phyloP scores from a whole-genome alignment of 2,113 vertebrate species.

The Corapipo altera region DNA sequence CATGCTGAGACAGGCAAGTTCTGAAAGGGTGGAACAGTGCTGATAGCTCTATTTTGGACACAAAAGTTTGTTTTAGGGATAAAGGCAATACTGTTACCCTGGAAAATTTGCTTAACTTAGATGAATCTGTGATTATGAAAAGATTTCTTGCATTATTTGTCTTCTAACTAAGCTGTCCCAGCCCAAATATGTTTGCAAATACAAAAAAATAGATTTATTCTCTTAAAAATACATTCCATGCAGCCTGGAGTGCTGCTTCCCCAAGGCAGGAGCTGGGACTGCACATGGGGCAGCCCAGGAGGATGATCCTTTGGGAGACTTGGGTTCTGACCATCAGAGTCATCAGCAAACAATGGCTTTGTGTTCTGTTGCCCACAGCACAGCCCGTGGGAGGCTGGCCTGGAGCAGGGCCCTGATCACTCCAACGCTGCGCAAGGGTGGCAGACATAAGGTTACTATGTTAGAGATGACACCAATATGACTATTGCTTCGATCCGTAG shows the following conservation, averaged over 20 bases:
- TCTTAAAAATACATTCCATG: constrained; percentile 83
- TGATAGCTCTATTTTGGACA: not conserved
- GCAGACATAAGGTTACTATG: not conserved
- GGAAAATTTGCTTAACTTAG: constrained; percentile 33
- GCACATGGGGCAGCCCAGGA: not conserved
- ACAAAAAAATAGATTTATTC: constrained; percentile 82
- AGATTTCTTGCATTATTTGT: constrained; percentile 23
- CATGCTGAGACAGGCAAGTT: not conserved
- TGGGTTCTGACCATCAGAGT: not conserved
- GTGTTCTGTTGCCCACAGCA: not conserved
- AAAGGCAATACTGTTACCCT: constrained; percentile 25
- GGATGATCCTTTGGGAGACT: not conserved
- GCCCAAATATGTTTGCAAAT: constrained; percentile 74
- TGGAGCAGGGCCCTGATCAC: not conserved
- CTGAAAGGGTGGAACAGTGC: not conserved
- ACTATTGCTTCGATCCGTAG: constrained; percentile 2
- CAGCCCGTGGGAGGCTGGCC: not conserved
- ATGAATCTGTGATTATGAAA: constrained; percentile 11
- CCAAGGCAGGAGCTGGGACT: not conserved
- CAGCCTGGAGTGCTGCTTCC: constrained; percentile 47
- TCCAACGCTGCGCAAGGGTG: not conserved
- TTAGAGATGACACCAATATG: not conserved
- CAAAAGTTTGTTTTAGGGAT: not conserved
- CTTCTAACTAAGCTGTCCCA: constrained; percentile 57
- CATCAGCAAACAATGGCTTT: constrained; percentile 56